A percentile compares a stretch with the other conserved stretches of the same genome.
Evolutionary conservation across 2,113 vertebrate species (phyloP).

Genomic region (Myotis lucifugus): DNA sequence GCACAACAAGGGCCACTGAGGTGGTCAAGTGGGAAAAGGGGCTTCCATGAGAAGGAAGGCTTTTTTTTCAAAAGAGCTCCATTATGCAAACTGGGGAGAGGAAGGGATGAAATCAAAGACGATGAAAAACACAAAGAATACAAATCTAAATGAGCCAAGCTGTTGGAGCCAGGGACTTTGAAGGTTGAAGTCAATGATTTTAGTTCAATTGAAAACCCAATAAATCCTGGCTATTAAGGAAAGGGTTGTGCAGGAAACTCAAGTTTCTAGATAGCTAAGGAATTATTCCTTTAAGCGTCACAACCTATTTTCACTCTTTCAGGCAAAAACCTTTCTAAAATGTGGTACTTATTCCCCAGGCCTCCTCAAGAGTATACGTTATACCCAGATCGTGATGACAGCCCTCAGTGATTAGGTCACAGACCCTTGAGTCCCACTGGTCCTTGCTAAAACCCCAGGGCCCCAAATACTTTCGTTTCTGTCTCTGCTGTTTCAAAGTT

Average conservation of each 20-base stretch:
- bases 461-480: not conserved
- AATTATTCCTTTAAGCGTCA: not conserved
- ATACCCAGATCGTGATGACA: not conserved
- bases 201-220: slow-evolving; percentile 28
- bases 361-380: not conserved
- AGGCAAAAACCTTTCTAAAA: slow-evolving; percentile 5
- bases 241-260: not conserved
- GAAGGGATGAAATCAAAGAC: not conserved
- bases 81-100: slow-evolving; percentile 15
- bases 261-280: not conserved
- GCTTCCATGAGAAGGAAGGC: not conserved
- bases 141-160: slow-evolving; percentile 24
- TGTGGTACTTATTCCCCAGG: not conserved
- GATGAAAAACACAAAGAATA: slow-evolving; percentile 18
- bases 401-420: not conserved
- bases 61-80: not conserved
- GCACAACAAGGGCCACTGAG: not conserved
- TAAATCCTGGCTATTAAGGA: not conserved
- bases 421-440: not conserved
- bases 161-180: not conserved
- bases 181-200: slow-evolving; percentile 21
- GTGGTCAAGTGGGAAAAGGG: not conserved
- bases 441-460: not conserved
- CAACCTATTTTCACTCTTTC: not conserved
- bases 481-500: not conserved